Conservation (phyloP, 23 tunicate species). For the Halocynthia roretzi region DNA sequence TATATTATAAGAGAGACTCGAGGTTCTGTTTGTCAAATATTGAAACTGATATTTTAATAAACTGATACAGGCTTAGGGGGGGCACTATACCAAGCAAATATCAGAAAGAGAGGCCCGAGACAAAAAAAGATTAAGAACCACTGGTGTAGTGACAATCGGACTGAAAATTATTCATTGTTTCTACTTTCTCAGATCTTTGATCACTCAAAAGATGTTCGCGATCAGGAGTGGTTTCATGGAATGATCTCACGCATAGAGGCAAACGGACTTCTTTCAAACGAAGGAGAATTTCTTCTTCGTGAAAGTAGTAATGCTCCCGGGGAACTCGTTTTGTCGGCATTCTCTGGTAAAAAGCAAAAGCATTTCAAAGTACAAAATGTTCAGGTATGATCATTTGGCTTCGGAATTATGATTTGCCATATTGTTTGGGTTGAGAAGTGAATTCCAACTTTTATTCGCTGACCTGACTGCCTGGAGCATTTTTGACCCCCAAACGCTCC, state of each 20-base stretch:
- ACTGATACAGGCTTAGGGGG: no score
- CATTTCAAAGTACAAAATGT: constrained; percentile 45
- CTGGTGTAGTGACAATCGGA: neutral
- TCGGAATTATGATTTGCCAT: no score
- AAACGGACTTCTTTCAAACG: constrained; percentile 18
- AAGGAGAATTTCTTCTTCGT: constrained; percentile 91
- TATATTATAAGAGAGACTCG: no score
- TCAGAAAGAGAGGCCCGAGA: neutral
- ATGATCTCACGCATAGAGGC: constrained; percentile 68
- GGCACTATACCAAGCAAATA: no score
- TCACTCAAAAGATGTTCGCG: constrained; percentile 22
- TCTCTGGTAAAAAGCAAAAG: constrained; percentile 27
- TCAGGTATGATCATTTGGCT: no score
- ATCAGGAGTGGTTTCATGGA: constrained; percentile 95
- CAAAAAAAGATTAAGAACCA: neutral
- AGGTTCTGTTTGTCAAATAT: no score
- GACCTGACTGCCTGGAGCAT: no score
- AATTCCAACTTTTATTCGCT: no score
- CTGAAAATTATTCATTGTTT: neutral
- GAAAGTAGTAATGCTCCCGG: constrained; percentile 58
- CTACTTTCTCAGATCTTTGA: constrained; percentile 26
- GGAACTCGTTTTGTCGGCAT: constrained; percentile 48
- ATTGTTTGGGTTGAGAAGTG: no score
- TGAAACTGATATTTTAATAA: no score
- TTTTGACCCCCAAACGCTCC: no score